A percentile compares a stretch with the other conserved stretches of the same genome.
Evolutionary conservation across 2,888 invertebrate genomes (phyloP).

Genomic region (Drosophila emarginata): DNA sequence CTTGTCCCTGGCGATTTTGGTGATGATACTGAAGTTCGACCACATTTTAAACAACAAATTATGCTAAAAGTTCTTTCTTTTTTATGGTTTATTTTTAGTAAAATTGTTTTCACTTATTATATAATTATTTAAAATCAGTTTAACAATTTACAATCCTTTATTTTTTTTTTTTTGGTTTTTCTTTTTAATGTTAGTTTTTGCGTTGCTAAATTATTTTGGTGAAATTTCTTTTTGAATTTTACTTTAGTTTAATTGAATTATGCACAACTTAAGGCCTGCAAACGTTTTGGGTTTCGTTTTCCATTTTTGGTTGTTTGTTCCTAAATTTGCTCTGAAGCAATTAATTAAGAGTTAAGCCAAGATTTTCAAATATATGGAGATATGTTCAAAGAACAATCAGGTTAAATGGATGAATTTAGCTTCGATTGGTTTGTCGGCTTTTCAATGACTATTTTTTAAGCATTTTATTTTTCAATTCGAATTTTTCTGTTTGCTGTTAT

Average conservation of each 20-base stretch:
- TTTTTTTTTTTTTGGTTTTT: constrained; percentile 24
- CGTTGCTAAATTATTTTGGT: constrained; percentile 48
- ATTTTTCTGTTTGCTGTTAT: background rate
- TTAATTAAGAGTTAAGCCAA: constrained; percentile 44
- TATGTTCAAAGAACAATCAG: constrained; percentile 34
- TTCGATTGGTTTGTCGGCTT: constrained; percentile 49
- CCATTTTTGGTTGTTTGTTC: constrained; percentile 26
- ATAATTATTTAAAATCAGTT: constrained; percentile 74
- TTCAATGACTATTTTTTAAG: constrained; percentile 66
- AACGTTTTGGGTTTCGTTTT: constrained; percentile 43
- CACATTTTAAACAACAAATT: too few relatives aligned
- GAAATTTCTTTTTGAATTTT: constrained; percentile 31
- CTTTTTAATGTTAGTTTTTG: background rate
- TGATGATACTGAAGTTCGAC: constrained; percentile 3
- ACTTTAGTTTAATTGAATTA: constrained; percentile 52
- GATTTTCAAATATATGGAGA: constrained; percentile 32
- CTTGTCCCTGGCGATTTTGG: constrained; percentile 48
- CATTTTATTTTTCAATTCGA: background rate
- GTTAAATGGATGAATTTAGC: constrained; percentile 61
- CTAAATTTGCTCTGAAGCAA: constrained; percentile 42
- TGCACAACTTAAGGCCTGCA: constrained; percentile 72
- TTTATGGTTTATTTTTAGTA: constrained; percentile 69
- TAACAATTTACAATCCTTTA: constrained; percentile 71
- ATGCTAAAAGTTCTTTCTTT: constrained; percentile 35
- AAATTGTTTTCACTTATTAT: constrained; percentile 62